Percentiles rank a stretch among this genome's conserved stretches.
phyloP scores from a whole-genome alignment of 2,113 vertebrate species.

The human (Homo sapiens) region DNA sequence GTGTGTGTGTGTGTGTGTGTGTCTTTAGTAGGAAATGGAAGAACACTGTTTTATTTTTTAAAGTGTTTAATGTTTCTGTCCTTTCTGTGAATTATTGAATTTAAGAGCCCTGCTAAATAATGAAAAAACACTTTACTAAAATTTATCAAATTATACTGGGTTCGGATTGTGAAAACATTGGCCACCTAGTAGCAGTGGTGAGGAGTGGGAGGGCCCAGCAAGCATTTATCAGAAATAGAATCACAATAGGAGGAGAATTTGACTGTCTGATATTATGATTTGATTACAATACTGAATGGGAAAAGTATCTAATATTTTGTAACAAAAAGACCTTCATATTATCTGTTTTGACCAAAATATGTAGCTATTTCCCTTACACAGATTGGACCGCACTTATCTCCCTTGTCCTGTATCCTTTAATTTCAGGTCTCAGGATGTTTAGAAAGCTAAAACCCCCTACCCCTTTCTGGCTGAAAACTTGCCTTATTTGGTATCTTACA shows the following conservation, averaged over 20 bases:
- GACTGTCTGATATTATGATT: background rate
- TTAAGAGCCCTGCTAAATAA: background rate
- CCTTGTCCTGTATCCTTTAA: background rate
- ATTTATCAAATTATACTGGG: background rate
- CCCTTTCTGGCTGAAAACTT: conserved; percentile 14
- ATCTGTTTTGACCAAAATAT: conserved; percentile 21
- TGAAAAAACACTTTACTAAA: background rate
- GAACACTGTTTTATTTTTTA: background rate
- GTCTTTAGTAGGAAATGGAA: background rate
- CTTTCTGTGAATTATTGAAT: conserved; percentile 29
- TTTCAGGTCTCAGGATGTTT: conserved; percentile 13
- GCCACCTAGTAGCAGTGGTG: rapidly evolving
- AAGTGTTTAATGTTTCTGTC: conserved; percentile 37
- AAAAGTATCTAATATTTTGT: background rate
- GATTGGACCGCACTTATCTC: background rate
- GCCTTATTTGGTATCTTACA: conserved; percentile 32
- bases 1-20: background rate
- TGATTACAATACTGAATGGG: background rate
- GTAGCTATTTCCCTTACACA: background rate
- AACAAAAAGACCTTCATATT: conserved; percentile 8
- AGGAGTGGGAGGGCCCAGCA: background rate
- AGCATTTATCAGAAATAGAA: background rate
- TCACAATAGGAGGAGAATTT: background rate
- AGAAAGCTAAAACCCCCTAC: background rate
- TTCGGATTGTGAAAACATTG: background rate